Conservation (phyloP, 2,113 vertebrate species). For the Brachyhypopomus gauderio region DNA sequence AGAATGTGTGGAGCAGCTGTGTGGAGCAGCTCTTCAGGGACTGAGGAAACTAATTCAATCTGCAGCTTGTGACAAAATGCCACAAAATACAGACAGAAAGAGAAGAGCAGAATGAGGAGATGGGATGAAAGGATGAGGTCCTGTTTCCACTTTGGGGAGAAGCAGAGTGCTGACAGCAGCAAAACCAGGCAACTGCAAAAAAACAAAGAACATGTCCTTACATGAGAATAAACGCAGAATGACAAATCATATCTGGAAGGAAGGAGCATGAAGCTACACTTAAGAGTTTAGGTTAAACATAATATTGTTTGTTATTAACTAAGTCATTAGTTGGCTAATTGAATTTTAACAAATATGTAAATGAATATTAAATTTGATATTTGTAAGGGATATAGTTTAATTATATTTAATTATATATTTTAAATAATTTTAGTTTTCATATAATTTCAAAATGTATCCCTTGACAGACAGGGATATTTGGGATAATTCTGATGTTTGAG, state of each 20-base stretch:
- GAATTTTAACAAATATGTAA: no score
- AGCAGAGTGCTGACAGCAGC: slow-evolving; percentile 18
- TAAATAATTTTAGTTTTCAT: no score
- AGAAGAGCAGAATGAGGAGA: neutral
- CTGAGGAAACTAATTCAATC: slow-evolving; percentile 9
- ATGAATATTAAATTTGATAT: no score
- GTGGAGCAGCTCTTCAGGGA: slow-evolving; percentile 23
- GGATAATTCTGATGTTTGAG: no score
- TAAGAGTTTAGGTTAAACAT: no score
- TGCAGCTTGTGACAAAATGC: slow-evolving; percentile 25
- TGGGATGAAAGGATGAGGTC: slow-evolving; percentile 13
- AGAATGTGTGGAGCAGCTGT: slow-evolving; percentile 10
- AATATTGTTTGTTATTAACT: no score
- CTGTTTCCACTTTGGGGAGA: slow-evolving; percentile 21
- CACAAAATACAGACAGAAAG: neutral
- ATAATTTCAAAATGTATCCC: no score
- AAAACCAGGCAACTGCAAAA: slow-evolving; percentile 2
- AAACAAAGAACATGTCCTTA: neutral
- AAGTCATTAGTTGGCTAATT: no score
- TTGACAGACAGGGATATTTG: no score
- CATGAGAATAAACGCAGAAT: neutral
- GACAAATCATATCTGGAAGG: neutral
- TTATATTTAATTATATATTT: no score
- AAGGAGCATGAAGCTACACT: neutral
- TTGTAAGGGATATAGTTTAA: no score